Base-by-base conservation (phyloP, 2,113 vertebrate genomes). In the Gobio gobio region DNA sequence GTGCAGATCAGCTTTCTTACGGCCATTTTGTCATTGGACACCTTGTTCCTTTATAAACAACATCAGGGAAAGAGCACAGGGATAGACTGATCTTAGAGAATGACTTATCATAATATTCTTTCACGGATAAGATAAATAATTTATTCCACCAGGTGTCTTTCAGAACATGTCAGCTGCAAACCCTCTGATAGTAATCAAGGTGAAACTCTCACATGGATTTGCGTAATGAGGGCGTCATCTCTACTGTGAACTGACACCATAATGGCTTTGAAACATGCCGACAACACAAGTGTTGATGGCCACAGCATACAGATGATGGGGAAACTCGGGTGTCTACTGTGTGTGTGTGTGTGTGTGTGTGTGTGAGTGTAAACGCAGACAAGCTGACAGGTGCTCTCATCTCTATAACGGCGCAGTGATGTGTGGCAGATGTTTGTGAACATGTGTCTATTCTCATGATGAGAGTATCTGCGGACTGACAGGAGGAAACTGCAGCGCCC, bases 331-430 rank as follows among this genome's bases (percentile, higher is more conserved):
- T 20, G 47, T 49, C 12, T 49, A 13, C 12, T 29, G 63, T 66
- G 63, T 64, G 61, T 45, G 40, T 72, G 68, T 47, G 70, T n/a
- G 70, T 70, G 66, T 40, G 45, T 16, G 24, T 14, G 64, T 70
- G 68, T 70, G 66, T 72, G 68, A 13, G 70, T 7, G 70, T 16
- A n/a, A 49, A 51, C 2, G 5, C 13, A 8, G 72, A 26, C 72
- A 26, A 13, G 45, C 70, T 73, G 70, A 70, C 83, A 81, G 64
- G 16, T 1, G 68, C 20, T 72, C 36, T 72, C 68, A 43, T 72
- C 68, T 72, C 68, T 72, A 12, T 22, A 43, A 43, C 20, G n/a
- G 68, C 33, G 4, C 68, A 22, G 66, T 68, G 66, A 68, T 68
- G 33, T 68, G 66, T 1, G 8, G 66, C 66, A 72, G 68, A 43